Conservation (phyloP, 2,797 vertebrate species). For the Streptopelia turtur region DNA sequence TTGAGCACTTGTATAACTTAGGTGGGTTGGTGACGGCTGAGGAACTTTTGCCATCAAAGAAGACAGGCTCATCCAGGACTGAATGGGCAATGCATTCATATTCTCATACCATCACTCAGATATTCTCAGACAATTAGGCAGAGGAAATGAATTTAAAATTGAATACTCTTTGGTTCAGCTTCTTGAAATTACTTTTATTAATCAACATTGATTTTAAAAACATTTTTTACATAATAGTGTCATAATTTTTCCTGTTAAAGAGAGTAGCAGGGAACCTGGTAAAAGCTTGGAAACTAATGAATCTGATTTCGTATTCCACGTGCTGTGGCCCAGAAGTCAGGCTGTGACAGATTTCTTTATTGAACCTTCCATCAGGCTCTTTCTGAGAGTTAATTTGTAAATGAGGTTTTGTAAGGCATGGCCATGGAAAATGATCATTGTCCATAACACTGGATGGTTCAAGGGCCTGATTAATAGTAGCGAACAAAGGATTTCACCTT, state of each 20-base stretch:
- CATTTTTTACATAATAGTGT: constrained; percentile 20
- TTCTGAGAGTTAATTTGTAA: neutral
- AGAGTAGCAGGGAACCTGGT: neutral
- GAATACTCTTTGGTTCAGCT: constrained; percentile 13
- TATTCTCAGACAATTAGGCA: constrained; percentile 66
- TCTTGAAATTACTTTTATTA: constrained; percentile 72
- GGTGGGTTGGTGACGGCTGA: neutral
- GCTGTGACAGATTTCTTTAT: constrained; percentile 9
- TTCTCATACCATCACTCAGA: constrained; percentile 3
- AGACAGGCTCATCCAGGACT: neutral
- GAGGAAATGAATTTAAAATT: constrained; percentile 68
- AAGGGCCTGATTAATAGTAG: neutral
- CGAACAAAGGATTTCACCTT: constrained; percentile 14
- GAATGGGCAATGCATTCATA: constrained; percentile 6
- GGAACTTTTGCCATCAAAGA: neutral
- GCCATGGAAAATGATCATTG: constrained; percentile 3
- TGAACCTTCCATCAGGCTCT: neutral
- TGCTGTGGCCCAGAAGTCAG: neutral
- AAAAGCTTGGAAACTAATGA: neutral
- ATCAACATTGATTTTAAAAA: constrained; percentile 62
- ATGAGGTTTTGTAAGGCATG: neutral
- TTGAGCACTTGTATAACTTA: neutral
- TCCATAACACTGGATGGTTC: neutral
- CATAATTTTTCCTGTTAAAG: constrained; percentile 42
- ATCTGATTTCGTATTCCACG: neutral